Evolutionary conservation across 2,797 vertebrate species (phyloP).

Genomic region (Coluber constrictor): DNA sequence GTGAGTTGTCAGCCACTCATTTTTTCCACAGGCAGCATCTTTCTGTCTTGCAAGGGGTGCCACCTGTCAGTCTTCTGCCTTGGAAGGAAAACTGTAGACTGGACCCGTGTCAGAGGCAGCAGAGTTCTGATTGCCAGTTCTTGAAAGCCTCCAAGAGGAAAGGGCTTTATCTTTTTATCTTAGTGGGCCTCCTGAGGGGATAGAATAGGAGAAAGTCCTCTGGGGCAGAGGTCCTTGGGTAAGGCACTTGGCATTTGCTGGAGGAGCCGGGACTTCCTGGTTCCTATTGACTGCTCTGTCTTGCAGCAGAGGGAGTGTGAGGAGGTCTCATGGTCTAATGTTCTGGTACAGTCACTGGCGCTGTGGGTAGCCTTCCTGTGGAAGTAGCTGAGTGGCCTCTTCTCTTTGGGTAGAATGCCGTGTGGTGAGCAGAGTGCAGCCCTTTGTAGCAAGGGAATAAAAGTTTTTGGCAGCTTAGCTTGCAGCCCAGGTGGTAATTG

Average conservation of each 20-base stretch:
- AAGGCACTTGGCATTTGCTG: neutral
- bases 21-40: neutral
- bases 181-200: neutral
- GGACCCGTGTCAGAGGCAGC: neutral
- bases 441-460: constrained; percentile 21
- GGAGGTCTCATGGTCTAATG: neutral
- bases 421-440: neutral
- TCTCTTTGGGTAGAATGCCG: neutral
- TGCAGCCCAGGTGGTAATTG: neutral
- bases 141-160: neutral
- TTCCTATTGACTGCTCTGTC: neutral
- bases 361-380: neutral
- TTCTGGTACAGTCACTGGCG: neutral
- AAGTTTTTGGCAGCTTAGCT: constrained; percentile 12
- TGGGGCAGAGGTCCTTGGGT: neutral
- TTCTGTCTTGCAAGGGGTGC: neutral
- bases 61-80: no score
- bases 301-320: neutral
- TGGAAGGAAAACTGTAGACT: no score
- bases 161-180: neutral
- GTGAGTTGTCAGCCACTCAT: neutral
- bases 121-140: neutral
- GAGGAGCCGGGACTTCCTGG: neutral
- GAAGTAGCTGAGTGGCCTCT: neutral
- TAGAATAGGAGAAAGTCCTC: neutral